Evolutionary conservation across 2,888 invertebrate species (phyloP).

Genomic region (Drosophila limbata): DNA sequence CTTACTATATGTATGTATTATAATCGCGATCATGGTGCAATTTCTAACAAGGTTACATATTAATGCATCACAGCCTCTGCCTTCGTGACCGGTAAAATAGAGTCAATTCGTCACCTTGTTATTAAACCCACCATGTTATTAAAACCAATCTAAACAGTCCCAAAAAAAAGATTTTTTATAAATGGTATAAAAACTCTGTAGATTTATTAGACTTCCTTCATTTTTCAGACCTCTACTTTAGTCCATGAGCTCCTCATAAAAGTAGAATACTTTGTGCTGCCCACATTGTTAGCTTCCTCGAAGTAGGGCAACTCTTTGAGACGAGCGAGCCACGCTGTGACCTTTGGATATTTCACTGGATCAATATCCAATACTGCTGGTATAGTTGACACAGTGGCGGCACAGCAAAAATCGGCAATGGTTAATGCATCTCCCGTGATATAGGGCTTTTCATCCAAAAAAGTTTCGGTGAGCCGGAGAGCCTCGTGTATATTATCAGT

Average conservation of each 20-base stretch:
- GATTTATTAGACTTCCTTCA: neutral
- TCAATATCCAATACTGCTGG: conserved; percentile 55
- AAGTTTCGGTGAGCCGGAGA: conserved; percentile 54
- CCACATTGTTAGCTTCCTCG: conserved; percentile 52
- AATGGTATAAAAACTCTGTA: neutral
- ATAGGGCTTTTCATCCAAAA: conserved; percentile 52
- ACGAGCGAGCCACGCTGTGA: conserved; percentile 63
- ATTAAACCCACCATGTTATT: neutral
- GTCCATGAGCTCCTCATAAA: conserved; percentile 50
- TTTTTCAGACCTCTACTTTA: conserved; percentile 32
- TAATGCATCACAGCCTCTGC: no score
- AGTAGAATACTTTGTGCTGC: conserved; percentile 32
- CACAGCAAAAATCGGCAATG: conserved; percentile 73
- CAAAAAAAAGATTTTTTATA: neutral
- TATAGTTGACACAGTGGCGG: conserved; percentile 50
- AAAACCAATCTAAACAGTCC: neutral
- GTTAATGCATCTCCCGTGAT: conserved; percentile 68
- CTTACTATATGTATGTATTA: neutral
- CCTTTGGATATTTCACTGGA: conserved; percentile 59
- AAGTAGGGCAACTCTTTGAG: conserved; percentile 71
- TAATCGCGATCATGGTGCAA: neutral
- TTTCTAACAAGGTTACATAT: neutral
- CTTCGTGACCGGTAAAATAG: no score
- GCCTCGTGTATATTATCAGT: conserved; percentile 43
- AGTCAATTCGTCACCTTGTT: neutral